These are phyloP conservation scores for Popillia japonica DNA, from an alignment of 1,140 invertebrate species.

Conservation along the genomic window DNA sequence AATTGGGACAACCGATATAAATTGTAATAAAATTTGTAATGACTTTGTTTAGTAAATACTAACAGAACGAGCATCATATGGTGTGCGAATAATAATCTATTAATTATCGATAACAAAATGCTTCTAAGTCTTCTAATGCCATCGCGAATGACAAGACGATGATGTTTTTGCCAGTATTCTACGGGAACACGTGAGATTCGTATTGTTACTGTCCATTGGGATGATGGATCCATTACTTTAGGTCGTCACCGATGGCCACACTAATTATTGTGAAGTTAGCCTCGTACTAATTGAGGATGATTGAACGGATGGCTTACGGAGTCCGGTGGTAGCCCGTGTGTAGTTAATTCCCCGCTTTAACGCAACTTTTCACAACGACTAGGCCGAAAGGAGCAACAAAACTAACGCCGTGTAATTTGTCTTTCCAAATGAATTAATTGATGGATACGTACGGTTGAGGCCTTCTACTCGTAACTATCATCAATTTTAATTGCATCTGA, in stretches of 20 bases:
- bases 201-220: conserved; percentile 57
- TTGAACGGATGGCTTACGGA: conserved; percentile 54
- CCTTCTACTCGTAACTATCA: conserved; percentile 20
- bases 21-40: not conserved
- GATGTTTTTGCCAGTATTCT: conserved; percentile 51
- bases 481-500: conserved; percentile 37
- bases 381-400: conserved; percentile 26
- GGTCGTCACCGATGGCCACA: conserved; percentile 50
- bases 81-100: conserved; percentile 11
- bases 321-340: not conserved
- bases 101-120: conserved; percentile 15
- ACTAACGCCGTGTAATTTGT: conserved; percentile 37
- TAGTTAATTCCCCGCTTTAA: conserved; percentile 33
- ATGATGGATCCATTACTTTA: conserved; percentile 61
- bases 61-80: not conserved
- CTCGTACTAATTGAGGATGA: conserved; percentile 57
- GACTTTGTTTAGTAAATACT: not conserved
- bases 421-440: conserved; percentile 38
- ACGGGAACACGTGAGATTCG: conserved; percentile 44
- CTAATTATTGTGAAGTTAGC: conserved; percentile 50
- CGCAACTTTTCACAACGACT: conserved; percentile 34
- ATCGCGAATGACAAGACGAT: conserved; percentile 10
- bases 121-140: conserved; percentile 30
- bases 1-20: too few relatives aligned
- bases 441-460: conserved; percentile 31